Percentiles rank a stretch among this genome's conserved stretches.
These are phyloP conservation scores for Paralvinella palmiformis DNA, from an alignment of 1,140 invertebrate species.

Conservation along the genomic window DNA sequence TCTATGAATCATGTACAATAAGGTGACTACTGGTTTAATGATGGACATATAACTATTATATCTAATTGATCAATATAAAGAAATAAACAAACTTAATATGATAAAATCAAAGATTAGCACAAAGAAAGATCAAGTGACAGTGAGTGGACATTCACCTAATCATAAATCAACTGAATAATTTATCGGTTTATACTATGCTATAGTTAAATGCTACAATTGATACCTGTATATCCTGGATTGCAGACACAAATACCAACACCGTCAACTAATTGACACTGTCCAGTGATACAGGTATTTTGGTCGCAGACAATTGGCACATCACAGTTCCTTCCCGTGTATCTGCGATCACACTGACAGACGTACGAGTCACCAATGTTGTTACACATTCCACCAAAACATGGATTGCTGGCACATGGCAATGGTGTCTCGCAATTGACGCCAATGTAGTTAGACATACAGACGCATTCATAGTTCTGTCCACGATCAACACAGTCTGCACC, in stretches of 20 bases:
- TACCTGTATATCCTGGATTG: constrained; percentile 9
- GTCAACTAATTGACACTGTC: neutral
- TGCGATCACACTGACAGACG: constrained; percentile 85
- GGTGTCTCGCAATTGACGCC: constrained; percentile 50
- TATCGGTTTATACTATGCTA: neutral
- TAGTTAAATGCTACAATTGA: neutral
- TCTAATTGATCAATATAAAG: neutral
- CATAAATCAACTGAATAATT: neutral
- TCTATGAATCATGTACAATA: too few relatives aligned
- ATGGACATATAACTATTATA: neutral
- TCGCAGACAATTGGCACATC: constrained; percentile 53
- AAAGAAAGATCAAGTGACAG: neutral
- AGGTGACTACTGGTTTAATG: too few relatives aligned
- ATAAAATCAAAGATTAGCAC: neutral
- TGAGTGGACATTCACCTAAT: neutral
- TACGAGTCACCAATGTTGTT: constrained; percentile 84
- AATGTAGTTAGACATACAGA: constrained; percentile 78
- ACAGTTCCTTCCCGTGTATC: constrained; percentile 84
- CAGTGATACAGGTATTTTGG: neutral
- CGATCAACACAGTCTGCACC: constrained; percentile 18
- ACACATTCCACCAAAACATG: constrained; percentile 61
- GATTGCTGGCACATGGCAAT: constrained; percentile 7
- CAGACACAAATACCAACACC: neutral
- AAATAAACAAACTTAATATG: neutral
- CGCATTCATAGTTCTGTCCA: constrained; percentile 53